Evolutionary conservation across 2,888 invertebrate species (phyloP).

Genomic region (Abscondita cerata): DNA sequence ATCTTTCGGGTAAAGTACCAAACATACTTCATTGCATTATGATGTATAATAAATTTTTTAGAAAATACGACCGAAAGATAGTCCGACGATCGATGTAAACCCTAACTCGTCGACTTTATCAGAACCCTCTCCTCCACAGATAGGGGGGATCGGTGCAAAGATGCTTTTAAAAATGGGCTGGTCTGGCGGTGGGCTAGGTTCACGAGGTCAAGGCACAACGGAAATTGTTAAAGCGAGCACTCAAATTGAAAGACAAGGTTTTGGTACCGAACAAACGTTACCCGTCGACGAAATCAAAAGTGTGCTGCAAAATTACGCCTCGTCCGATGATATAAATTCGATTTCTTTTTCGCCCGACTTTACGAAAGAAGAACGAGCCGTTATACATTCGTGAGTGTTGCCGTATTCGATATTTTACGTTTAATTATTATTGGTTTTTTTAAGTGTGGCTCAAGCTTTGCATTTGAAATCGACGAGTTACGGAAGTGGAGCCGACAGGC

Average conservation of each 20-base stretch:
- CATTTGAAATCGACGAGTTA: slow-evolving; percentile 25
- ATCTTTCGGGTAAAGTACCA: slow-evolving; percentile 20
- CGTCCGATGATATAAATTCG: slow-evolving; percentile 18
- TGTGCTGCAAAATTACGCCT: slow-evolving; percentile 17
- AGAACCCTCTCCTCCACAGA: neutral
- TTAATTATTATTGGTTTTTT: neutral
- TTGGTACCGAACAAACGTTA: slow-evolving; percentile 19
- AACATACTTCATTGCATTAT: neutral
- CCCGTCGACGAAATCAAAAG: slow-evolving; percentile 14
- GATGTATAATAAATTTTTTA: slow-evolving; percentile 6
- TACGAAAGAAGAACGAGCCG: slow-evolving; percentile 21
- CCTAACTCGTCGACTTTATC: neutral
- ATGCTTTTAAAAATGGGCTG: slow-evolving; percentile 30
- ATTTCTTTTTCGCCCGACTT: slow-evolving; percentile 28
- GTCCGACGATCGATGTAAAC: slow-evolving; percentile 16
- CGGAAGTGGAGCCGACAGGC: slow-evolving; percentile 16
- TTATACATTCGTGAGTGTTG: slow-evolving; percentile 27
- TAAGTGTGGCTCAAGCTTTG: slow-evolving; percentile 19
- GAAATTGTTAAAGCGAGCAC: slow-evolving; percentile 17
- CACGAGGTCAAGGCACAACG: slow-evolving; percentile 21
- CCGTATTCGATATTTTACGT: neutral
- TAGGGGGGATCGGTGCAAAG: slow-evolving; percentile 23
- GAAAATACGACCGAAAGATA: slow-evolving; percentile 21
- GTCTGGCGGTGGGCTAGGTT: slow-evolving; percentile 29
- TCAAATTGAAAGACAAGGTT: slow-evolving; percentile 26